Evolutionary conservation across 2,888 invertebrate species (phyloP).

Genomic region (Spodoptera littoralis): DNA sequence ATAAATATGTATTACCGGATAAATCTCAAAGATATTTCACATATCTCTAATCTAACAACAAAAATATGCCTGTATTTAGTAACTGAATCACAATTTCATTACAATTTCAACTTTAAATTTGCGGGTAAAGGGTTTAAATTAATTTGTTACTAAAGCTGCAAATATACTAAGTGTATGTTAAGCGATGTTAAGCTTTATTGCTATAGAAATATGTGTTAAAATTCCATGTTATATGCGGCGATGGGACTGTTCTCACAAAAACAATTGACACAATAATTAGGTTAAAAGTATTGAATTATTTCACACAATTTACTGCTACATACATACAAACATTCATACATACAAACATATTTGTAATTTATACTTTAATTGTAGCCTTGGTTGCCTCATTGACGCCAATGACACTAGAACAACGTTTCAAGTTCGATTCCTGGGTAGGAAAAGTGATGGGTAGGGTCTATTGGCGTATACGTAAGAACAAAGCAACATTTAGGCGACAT

Average conservation of each 20-base stretch:
- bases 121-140: conserved; percentile 1
- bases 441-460: too few relatives aligned
- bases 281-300: conserved; percentile 50
- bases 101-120: conserved; percentile 20
- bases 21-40: conserved; percentile 50
- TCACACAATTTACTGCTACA: conserved; percentile 54
- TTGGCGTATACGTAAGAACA: too few relatives aligned
- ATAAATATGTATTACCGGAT: conserved; percentile 53
- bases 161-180: background rate
- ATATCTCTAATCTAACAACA: conserved; percentile 20
- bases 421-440: too few relatives aligned
- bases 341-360: conserved; percentile 30
- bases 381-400: background rate
- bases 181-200: background rate
- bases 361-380: conserved; percentile 34
- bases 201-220: background rate
- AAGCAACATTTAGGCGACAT: too few relatives aligned
- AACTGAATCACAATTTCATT: conserved; percentile 4
- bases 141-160: background rate
- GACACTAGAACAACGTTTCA: too few relatives aligned
- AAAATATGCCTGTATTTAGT: conserved; percentile 33
- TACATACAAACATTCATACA: conserved; percentile 9
- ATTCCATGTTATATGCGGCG: conserved; percentile 1
- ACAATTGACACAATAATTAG: conserved; percentile 53
- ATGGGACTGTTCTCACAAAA: conserved; percentile 54